phyloP scores from a whole-genome alignment of 1,140 invertebrate genomes.

The Penaeus indicus region DNA sequence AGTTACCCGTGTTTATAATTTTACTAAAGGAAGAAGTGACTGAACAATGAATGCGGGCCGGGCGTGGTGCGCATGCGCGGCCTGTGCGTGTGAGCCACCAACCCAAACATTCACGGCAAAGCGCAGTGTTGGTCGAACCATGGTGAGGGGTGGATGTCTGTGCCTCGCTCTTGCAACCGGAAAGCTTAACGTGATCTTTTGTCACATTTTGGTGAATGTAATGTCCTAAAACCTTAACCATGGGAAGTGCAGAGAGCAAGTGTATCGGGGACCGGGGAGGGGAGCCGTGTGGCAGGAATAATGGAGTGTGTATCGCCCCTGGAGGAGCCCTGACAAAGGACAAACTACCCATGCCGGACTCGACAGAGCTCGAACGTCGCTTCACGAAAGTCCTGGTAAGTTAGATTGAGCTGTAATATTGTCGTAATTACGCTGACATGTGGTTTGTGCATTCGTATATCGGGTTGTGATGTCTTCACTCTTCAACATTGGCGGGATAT shows the following conservation, averaged over 20 bases:
- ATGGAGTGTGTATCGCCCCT: slow-evolving; percentile 44
- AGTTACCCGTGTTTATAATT: not conserved
- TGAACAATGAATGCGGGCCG: not conserved
- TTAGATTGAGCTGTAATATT: no score
- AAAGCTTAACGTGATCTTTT: slow-evolving; percentile 2
- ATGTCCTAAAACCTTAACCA: slow-evolving; percentile 47
- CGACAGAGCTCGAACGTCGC: slow-evolving; percentile 87
- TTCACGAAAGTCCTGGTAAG: slow-evolving; percentile 97
- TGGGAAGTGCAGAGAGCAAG: slow-evolving; percentile 59
- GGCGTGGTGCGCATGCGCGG: slow-evolving; percentile 34
- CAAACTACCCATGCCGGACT: slow-evolving; percentile 85
- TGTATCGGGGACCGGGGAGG: slow-evolving; percentile 55
- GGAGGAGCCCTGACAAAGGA: slow-evolving; percentile 68
- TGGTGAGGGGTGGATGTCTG: slow-evolving; percentile 12
- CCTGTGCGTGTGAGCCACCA: slow-evolving; percentile 51
- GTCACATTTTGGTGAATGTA: slow-evolving; percentile 36
- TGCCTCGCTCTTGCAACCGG: not conserved
- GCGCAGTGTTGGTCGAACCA: slow-evolving; percentile 38
- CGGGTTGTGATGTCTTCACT: no score
- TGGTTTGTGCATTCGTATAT: no score
- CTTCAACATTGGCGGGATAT: no score
- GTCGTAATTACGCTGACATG: no score
- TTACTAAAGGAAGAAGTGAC: not conserved
- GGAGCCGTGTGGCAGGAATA: slow-evolving; percentile 47
- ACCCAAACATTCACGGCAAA: slow-evolving; percentile 29